A percentile compares a stretch with the other conserved stretches of the same genome.
Evolutionary conservation across 1,140 invertebrate genomes (phyloP).

Genomic region (Euura saliciscinereae): DNA sequence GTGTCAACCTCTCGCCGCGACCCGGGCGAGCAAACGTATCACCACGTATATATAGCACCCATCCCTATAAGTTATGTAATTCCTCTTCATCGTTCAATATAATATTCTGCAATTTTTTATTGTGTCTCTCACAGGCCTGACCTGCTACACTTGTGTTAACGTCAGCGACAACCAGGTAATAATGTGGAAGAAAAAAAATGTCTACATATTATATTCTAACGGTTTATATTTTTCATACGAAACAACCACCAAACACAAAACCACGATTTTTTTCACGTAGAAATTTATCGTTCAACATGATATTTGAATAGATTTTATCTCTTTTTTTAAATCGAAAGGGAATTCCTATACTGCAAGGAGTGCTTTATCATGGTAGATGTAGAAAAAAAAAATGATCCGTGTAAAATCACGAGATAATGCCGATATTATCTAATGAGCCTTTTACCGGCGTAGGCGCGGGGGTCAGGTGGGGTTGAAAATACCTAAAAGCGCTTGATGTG

Average conservation of each 20-base stretch:
- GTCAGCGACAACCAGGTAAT: constrained; percentile 68
- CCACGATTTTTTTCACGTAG: too few species aligned
- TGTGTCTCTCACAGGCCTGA: constrained; percentile 54
- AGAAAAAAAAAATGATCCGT: background rate
- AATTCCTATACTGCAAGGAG: background rate
- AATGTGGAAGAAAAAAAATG: too few species aligned
- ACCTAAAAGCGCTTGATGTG: background rate
- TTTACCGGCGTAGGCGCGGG: background rate
- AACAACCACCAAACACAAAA: too few species aligned
- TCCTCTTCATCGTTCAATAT: background rate
- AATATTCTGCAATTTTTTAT: background rate
- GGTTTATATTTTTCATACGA: too few species aligned
- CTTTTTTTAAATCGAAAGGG: background rate
- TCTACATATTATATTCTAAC: too few species aligned
- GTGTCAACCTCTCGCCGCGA: too few species aligned
- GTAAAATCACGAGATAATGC: background rate
- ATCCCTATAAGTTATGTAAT: too few species aligned
- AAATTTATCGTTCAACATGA: too few species aligned
- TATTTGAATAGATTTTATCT: background rate
- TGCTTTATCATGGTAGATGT: background rate
- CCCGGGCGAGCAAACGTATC: too few species aligned
- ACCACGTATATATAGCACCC: too few species aligned
- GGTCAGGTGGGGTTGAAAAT: background rate
- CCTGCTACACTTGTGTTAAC: constrained; percentile 73
- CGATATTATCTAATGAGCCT: constrained; percentile 4